Base-by-base conservation (phyloP, 30 jellyfish, hydroid and myxozoan species). In the Turritopsis dohrnii region DNA sequence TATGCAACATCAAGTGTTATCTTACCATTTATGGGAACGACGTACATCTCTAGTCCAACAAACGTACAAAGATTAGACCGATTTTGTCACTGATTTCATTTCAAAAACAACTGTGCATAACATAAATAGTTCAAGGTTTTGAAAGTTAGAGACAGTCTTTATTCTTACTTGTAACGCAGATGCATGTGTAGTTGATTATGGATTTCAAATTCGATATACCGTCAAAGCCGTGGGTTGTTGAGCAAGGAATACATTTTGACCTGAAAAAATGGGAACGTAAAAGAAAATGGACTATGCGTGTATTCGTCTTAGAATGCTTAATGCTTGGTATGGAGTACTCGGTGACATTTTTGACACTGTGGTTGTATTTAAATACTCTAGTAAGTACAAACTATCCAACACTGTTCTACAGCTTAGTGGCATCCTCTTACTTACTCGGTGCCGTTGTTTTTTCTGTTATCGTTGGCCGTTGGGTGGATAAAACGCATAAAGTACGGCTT, bases 261-360 rank as follows among this genome's bases (percentile, higher is more conserved):
- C 28, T 69, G 31, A 69, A 69, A 69, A 69, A 1, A 66, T 82
- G 89, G 89, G 60, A 41, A 26, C 24, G 25, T 21, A 82, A 82
- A 66, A 66, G 89, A 13, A 26, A 82, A 1, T 21, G 86, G 21
- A 82, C 89, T 5, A 65, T 29, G 20, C 41, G 28, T 65, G 89
- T 71, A 19, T 82, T 82, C 54, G 29, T 72, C n/a, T 8, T 82
- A 19, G 73, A 82, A 29, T 23, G 74, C 29, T 0, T 82, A 4
- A 30, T 69, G 23, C 89, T 82, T 8, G 89, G 89, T 1, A 84
- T 84, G 89, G 88, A 84, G 73, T 84, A 84, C 53, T 25, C 66
- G 5, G 74, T 75, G 3, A 84, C 88, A 52, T 84, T 84, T 29
- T 20, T 75, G 29, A 73, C 90, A 25, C 84, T 84, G 0, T 84